Conservation (phyloP, 2,888 invertebrate species). For the Drosophila rubida region DNA sequence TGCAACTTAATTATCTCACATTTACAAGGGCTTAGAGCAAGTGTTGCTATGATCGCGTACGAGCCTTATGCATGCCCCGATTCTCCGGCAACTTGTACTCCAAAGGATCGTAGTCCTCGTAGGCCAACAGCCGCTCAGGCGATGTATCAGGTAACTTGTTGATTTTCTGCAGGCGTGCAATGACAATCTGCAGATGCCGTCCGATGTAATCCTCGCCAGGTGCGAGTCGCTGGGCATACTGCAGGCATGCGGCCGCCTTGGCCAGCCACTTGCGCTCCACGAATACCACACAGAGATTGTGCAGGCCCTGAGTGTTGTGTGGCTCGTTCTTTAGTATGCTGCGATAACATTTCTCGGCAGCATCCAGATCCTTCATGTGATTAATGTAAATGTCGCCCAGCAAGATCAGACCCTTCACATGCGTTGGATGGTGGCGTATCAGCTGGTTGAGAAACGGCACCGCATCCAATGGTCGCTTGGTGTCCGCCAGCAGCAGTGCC, state of each 20-base stretch:
- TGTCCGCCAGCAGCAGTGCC: constrained; percentile 94
- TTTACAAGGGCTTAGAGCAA: constrained; percentile 11
- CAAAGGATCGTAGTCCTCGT: constrained; percentile 83
- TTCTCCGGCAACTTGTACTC: constrained; percentile 75
- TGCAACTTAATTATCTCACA: neutral
- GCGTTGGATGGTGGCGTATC: constrained; percentile 95
- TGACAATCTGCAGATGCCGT: constrained; percentile 94
- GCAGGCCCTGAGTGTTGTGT: constrained; percentile 96
- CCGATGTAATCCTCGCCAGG: constrained; percentile 96
- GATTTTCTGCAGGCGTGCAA: constrained; percentile 81
- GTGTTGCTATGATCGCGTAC: constrained; percentile 59
- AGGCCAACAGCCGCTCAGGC: constrained; percentile 82
- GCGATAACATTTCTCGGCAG: constrained; percentile 97
- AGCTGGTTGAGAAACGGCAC: constrained; percentile 96
- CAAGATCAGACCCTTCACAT: constrained; percentile 96
- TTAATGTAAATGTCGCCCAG: constrained; percentile 98
- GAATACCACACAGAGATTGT: constrained; percentile 98
- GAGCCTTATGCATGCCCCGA: constrained; percentile 43
- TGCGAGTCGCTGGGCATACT: constrained; percentile 91
- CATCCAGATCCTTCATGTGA: constrained; percentile 96
- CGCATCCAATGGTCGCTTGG: constrained; percentile 94
- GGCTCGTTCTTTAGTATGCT: constrained; percentile 94
- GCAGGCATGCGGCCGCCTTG: constrained; percentile 94
- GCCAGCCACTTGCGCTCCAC: constrained; percentile 95
- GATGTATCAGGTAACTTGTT: constrained; percentile 81